These are phyloP conservation scores for Andrena bucephala DNA, from an alignment of 2,888 invertebrate genomes.

Conservation along the genomic window DNA sequence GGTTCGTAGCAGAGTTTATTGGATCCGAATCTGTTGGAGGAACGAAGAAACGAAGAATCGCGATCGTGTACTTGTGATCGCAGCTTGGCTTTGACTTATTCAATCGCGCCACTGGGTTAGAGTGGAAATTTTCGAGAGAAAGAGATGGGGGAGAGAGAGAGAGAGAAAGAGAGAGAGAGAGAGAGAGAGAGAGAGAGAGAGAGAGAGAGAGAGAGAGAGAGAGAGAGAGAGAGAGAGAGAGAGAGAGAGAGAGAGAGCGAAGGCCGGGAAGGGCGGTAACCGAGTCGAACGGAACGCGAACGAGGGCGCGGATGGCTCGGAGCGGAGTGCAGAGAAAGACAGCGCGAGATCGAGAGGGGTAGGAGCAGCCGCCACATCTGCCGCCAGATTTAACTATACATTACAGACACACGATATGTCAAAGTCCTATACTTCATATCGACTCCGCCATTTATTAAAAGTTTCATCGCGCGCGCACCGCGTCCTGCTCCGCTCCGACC, in stretches of 20 bases:
- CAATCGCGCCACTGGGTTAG: conserved; percentile 66
- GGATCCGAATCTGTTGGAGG: too few species aligned
- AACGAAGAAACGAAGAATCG: background rate
- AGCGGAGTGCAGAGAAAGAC: conserved; percentile 53
- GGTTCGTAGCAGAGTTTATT: too few species aligned
- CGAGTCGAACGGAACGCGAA: conserved; percentile 50
- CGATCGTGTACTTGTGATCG: background rate
- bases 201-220: background rate
- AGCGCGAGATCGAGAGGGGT: conserved; percentile 67
- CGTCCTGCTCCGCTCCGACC: conserved; percentile 63
- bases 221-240: background rate
- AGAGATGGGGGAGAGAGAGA: background rate
- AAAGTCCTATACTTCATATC: conserved; percentile 85
- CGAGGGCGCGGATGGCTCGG: conserved; percentile 63
- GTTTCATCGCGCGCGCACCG: conserved; percentile 83
- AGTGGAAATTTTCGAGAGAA: conserved; percentile 32
- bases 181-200: background rate
- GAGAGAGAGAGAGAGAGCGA: background rate
- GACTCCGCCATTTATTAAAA: conserved; percentile 85
- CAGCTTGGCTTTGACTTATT: conserved; percentile 52
- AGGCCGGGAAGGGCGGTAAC: conserved; percentile 55
- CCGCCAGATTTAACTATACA: conserved; percentile 85
- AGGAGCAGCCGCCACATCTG: conserved; percentile 83
- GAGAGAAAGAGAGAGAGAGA: background rate
- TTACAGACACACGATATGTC: conserved; percentile 85